phyloP scores from a whole-genome alignment of 2,888 invertebrate genomes.

The Hofmannophila pseudospretella region DNA sequence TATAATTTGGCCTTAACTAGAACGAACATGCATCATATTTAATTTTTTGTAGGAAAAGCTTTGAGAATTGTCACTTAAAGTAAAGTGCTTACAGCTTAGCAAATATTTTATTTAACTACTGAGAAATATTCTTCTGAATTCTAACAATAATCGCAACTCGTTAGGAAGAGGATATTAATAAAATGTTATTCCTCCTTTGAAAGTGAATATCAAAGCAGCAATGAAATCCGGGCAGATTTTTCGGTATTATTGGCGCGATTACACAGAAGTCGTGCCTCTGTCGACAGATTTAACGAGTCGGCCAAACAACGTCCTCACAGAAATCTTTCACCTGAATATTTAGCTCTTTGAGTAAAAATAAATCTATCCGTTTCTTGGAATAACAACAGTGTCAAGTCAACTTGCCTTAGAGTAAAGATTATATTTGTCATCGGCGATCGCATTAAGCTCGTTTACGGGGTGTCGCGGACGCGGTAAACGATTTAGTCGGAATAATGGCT shows the following conservation, averaged over 20 bases:
- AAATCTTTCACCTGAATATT: conserved; percentile 76
- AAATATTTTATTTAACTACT: too few species aligned
- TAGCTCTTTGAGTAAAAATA: conserved; percentile 75
- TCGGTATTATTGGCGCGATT: conserved; percentile 75
- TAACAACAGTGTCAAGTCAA: conserved; percentile 72
- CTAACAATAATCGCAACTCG: conserved; percentile 1
- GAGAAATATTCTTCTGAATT: neutral
- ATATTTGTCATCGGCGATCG: conserved; percentile 71
- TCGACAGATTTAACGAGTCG: conserved; percentile 67
- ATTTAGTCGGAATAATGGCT: conserved; percentile 49
- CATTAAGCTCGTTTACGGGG: conserved; percentile 66
- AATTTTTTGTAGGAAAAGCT: neutral
- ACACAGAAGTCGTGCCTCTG: conserved; percentile 48
- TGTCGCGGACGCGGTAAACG: conserved; percentile 60
- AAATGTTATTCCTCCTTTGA: conserved; percentile 65
- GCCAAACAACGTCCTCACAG: conserved; percentile 64
- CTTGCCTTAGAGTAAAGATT: conserved; percentile 70
- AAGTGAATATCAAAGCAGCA: conserved; percentile 57
- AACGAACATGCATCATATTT: conserved; percentile 4
- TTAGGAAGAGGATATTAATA: conserved; percentile 32
- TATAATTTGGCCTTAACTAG: conserved; percentile 27
- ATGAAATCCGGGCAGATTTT: conserved; percentile 61
- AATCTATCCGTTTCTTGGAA: conserved; percentile 70
- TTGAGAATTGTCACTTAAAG: neutral
- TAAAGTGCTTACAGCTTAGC: neutral